Evolutionary conservation across 2,113 vertebrate species (phyloP).

Genomic region (Taxidea taxus): DNA sequence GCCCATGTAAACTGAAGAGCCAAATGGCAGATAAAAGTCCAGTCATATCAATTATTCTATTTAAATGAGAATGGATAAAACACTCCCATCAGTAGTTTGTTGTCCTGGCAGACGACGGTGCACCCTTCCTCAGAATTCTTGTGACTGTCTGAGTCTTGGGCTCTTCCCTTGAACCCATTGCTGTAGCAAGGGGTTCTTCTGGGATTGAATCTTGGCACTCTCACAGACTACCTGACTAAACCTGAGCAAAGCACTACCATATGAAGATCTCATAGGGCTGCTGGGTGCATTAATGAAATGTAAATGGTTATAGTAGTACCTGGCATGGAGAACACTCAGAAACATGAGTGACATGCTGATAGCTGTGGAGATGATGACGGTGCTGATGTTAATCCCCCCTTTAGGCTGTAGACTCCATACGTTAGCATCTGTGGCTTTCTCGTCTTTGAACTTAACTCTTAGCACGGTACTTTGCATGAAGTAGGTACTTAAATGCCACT

Average conservation of each 20-base stretch:
- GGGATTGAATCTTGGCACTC: neutral
- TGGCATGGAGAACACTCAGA: neutral
- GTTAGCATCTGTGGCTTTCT: neutral
- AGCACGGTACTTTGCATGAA: neutral
- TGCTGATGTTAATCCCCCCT: neutral
- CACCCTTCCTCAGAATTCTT: neutral
- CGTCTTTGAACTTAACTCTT: conserved; percentile 25
- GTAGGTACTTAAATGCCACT: neutral
- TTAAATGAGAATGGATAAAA: neutral
- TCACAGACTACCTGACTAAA: neutral
- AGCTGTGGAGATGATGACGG: neutral
- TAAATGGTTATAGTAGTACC: neutral
- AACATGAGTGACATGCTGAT: neutral
- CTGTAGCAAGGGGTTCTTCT: neutral
- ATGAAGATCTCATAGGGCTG: neutral
- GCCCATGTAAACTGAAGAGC: neutral
- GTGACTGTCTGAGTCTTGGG: neutral
- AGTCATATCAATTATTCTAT: neutral
- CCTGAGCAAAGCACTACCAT: neutral
- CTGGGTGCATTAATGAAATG: neutral
- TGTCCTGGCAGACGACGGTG: neutral
- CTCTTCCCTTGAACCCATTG: neutral
- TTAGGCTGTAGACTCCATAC: neutral
- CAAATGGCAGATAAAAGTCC: neutral
- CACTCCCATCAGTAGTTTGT: neutral